Conservation (phyloP, 2,113 vertebrate species). For the Pteruthius melanotis region DNA sequence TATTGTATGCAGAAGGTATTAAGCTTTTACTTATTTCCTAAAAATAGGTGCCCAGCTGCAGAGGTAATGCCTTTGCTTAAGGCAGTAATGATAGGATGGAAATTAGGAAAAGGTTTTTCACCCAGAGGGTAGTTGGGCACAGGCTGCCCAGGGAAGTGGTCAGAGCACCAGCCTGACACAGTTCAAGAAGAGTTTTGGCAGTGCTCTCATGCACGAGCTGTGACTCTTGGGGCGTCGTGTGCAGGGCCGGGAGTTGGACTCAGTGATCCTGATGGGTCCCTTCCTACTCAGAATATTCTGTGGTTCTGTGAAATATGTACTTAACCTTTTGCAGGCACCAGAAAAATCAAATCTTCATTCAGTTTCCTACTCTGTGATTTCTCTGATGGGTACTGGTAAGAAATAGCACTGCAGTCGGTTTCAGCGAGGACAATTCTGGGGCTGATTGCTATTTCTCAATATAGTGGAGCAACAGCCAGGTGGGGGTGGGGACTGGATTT, state of each 20-base stretch:
- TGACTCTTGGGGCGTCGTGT: fast-evolving
- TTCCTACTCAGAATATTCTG: not conserved
- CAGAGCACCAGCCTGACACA: not conserved
- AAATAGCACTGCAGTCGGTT: not conserved
- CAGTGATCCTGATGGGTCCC: not conserved
- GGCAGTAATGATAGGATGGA: not conserved
- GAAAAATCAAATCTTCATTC: not conserved
- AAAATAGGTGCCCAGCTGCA: not conserved
- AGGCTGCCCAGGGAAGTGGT: too few relatives aligned
- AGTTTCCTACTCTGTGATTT: not conserved
- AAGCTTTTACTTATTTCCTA: not conserved
- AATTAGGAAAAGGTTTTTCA: not conserved
- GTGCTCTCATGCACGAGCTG: fast-evolving
- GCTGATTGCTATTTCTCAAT: not conserved
- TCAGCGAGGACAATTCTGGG: not conserved
- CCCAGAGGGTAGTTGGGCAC: fast-evolving
- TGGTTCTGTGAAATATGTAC: not conserved
- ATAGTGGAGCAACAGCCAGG: not conserved
- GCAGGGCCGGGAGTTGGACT: not conserved
- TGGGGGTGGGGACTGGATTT: not conserved
- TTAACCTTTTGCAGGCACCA: not conserved
- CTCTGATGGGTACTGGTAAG: not conserved
- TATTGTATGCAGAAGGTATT: not conserved
- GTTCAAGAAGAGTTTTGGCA: fast-evolving
- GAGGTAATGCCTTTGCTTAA: not conserved